Conservation (phyloP, 2,888 invertebrate species). For the Mantis religiosa region DNA sequence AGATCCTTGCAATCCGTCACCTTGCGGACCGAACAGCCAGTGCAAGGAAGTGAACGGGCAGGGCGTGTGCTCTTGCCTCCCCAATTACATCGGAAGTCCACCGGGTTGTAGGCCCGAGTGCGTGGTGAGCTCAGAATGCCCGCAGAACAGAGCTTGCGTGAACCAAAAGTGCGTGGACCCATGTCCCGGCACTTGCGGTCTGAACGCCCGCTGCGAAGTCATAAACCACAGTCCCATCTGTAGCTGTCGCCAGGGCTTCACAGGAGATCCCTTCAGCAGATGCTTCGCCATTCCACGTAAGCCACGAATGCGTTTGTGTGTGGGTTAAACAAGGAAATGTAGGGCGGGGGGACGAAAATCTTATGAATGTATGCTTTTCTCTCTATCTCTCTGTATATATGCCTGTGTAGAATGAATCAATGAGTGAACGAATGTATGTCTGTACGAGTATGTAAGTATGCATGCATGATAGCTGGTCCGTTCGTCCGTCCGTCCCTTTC, state of each 20-base stretch:
- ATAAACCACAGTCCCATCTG: conserved; percentile 73
- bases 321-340: too few relatives aligned
- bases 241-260: conserved; percentile 60
- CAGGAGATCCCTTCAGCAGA: conserved; percentile 57
- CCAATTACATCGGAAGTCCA: conserved; percentile 59
- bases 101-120: conserved; percentile 71
- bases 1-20: conserved; percentile 59
- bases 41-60: conserved; percentile 59
- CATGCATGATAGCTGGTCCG: background rate
- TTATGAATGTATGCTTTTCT: too few relatives aligned
- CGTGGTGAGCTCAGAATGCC: conserved; percentile 66
- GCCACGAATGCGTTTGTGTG: conserved; percentile 6
- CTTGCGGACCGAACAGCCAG: conserved; percentile 61
- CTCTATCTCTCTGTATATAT: too few relatives aligned
- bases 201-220: conserved; percentile 67
- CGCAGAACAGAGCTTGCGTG: conserved; percentile 63
- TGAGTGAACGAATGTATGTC: too few relatives aligned
- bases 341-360: too few relatives aligned
- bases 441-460: too few relatives aligned
- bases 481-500: background rate
- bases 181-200: conserved; percentile 67
- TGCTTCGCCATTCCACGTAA: conserved; percentile 40
- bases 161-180: conserved; percentile 69
- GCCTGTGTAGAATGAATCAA: too few relatives aligned
- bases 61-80: conserved; percentile 65